These are phyloP conservation scores for Disparrhopalites patrizii DNA, from an alignment of 2,888 invertebrate genomes.

Conservation along the genomic window DNA sequence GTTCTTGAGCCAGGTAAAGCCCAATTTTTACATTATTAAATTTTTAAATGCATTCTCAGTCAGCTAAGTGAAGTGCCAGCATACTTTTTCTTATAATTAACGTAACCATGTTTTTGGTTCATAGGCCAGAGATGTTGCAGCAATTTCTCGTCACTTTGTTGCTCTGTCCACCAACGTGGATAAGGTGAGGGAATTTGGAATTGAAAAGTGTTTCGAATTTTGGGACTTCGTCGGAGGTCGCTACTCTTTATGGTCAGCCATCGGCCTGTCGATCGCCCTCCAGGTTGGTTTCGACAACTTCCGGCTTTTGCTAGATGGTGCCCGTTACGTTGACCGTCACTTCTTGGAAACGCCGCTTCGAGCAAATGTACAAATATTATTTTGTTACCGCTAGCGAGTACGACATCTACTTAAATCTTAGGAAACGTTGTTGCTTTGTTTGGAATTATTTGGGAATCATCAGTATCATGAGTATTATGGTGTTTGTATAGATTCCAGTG, in stretches of 20 bases:
- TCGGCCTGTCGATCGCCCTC: slow-evolving; percentile 92
- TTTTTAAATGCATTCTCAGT: not conserved
- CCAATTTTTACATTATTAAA: not conserved
- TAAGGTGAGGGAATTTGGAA: slow-evolving; percentile 96
- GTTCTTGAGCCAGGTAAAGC: slow-evolving; percentile 74
- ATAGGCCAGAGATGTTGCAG: slow-evolving; percentile 50
- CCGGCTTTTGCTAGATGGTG: slow-evolving; percentile 83
- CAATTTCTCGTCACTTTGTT: slow-evolving; percentile 96
- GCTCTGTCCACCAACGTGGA: slow-evolving; percentile 92
- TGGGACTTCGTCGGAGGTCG: slow-evolving; percentile 99
- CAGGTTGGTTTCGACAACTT: slow-evolving; percentile 94
- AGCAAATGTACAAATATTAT: slow-evolving; percentile 75
- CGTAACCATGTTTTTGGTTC: slow-evolving; percentile 4
- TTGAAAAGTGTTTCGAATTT: slow-evolving; percentile 99
- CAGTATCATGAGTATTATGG: no score
- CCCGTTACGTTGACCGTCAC: slow-evolving; percentile 90
- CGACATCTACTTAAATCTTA: no score
- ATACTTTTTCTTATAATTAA: not conserved
- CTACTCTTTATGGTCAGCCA: slow-evolving; percentile 97
- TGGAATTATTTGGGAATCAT: no score
- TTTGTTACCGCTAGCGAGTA: no score
- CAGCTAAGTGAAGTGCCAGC: not conserved
- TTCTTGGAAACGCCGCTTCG: slow-evolving; percentile 80
- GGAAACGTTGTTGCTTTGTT: no score
- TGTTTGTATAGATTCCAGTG: slow-evolving; percentile 32